A percentile compares a stretch with the other conserved stretches of the same genome.
phyloP scores from a whole-genome alignment of 2,797 vertebrate genomes.

The Phylloscopus collybita region DNA sequence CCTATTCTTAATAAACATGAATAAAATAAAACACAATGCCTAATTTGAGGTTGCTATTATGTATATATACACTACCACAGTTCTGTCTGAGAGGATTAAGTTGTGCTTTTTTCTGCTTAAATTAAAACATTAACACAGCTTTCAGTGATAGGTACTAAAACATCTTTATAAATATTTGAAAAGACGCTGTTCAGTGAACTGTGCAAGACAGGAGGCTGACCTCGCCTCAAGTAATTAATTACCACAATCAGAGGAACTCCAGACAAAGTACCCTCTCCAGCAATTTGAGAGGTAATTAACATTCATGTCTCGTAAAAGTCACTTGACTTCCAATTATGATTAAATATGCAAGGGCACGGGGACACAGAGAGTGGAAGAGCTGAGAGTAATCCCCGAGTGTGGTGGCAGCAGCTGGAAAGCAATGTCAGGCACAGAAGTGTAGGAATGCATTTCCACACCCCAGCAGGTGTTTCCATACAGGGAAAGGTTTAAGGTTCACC shows the following conservation, averaged over 20 bases:
- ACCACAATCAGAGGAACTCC: conserved; percentile 73
- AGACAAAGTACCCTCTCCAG: conserved; percentile 66
- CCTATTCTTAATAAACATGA: not conserved
- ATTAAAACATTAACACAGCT: conserved; percentile 56
- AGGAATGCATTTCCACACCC: too few species aligned
- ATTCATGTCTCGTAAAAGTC: conserved; percentile 68
- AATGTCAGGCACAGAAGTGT: not conserved
- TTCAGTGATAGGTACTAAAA: conserved; percentile 48
- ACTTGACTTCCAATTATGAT: conserved; percentile 74
- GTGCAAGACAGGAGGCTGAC: conserved; percentile 67
- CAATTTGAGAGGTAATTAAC: conserved; percentile 75
- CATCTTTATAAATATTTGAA: conserved; percentile 75
- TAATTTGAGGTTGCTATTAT: not conserved
- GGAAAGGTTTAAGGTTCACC: too few species aligned
- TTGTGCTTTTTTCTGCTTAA: conserved; percentile 16
- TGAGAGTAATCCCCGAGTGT: conserved; percentile 14
- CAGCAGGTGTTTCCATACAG: too few species aligned
- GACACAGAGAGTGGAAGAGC: conserved; percentile 35
- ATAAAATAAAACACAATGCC: not conserved
- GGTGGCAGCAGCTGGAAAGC: not conserved
- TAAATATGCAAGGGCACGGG: conserved; percentile 74
- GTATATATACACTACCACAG: not conserved
- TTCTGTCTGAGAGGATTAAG: not conserved
- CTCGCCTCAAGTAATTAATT: conserved; percentile 73
- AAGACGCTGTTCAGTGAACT: conserved; percentile 60